Conservation (phyloP, 2,113 vertebrate species). For the Dipodomys merriami region DNA sequence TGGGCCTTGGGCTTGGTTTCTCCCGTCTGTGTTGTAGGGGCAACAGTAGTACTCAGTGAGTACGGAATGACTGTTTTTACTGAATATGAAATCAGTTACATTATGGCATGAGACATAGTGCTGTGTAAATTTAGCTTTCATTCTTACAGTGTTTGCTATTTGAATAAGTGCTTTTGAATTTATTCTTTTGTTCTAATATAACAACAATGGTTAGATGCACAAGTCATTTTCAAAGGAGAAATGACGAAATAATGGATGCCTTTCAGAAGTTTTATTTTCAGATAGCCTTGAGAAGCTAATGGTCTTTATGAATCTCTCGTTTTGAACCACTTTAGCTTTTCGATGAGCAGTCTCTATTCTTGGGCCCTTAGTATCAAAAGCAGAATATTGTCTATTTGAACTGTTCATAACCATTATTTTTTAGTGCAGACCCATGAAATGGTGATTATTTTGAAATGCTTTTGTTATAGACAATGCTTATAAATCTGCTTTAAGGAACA, state of each 20-base stretch:
- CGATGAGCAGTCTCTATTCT: slow-evolving; percentile 36
- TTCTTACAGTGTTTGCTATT: slow-evolving; percentile 28
- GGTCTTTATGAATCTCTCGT: slow-evolving; percentile 35
- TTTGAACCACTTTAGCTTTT: slow-evolving; percentile 37
- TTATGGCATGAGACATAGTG: background rate
- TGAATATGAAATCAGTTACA: background rate
- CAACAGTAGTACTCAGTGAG: background rate
- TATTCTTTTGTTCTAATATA: background rate
- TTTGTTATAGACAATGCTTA: slow-evolving; percentile 45
- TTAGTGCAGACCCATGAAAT: slow-evolving; percentile 48
- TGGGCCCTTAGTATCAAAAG: slow-evolving; percentile 56
- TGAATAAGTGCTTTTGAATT: slow-evolving; percentile 6
- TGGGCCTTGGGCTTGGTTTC: background rate
- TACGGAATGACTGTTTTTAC: too few relatives aligned
- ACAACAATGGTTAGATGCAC: background rate
- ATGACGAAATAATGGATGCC: slow-evolving; percentile 18
- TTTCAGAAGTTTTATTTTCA: slow-evolving; percentile 48
- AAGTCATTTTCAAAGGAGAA: slow-evolving; percentile 54
- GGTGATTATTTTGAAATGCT: slow-evolving; percentile 48
- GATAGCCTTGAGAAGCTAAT: slow-evolving; percentile 22
- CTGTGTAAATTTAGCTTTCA: background rate
- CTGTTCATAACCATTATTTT: slow-evolving; percentile 50
- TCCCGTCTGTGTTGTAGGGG: background rate
- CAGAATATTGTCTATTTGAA: slow-evolving; percentile 52
- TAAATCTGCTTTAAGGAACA: slow-evolving; percentile 59